Conservation (phyloP, 1,140 invertebrate species). For the Leptoteleia sp. region DNA sequence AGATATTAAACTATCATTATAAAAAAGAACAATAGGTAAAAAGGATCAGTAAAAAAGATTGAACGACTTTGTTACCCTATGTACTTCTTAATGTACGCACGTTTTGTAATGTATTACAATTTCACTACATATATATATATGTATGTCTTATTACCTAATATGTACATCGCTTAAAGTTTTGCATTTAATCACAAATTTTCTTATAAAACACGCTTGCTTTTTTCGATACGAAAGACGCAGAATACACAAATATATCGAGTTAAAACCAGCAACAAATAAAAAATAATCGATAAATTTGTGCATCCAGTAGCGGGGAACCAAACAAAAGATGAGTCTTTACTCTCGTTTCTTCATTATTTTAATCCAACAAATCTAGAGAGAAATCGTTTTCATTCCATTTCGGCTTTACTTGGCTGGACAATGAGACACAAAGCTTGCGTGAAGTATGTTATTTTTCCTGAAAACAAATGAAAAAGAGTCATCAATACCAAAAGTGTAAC, state of each 20-base stretch:
- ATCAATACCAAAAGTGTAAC: slow-evolving; percentile 7
- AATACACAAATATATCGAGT: slow-evolving; percentile 23
- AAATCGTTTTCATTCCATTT: slow-evolving; percentile 29
- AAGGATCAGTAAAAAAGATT: too few relatives aligned
- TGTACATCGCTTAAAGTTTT: slow-evolving; percentile 26
- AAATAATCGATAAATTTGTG: slow-evolving; percentile 23
- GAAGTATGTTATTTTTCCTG: slow-evolving; percentile 86
- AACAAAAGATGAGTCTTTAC: slow-evolving; percentile 36
- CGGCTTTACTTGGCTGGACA: slow-evolving; percentile 83
- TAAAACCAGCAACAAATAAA: slow-evolving; percentile 1
- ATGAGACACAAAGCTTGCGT: slow-evolving; percentile 88
- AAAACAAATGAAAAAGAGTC: slow-evolving; percentile 75
- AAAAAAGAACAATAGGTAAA: too few relatives aligned
- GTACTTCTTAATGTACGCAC: too few relatives aligned
- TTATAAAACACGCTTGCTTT: slow-evolving; percentile 16
- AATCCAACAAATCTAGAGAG: not conserved
- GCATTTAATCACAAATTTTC: slow-evolving; percentile 3
- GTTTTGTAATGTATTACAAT: too few relatives aligned
- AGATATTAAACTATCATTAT: too few relatives aligned
- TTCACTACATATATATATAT: too few relatives aligned
- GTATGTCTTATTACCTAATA: slow-evolving; percentile 22
- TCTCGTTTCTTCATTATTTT: slow-evolving; percentile 29
- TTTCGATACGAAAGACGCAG: slow-evolving; percentile 3
- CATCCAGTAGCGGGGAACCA: slow-evolving; percentile 2
- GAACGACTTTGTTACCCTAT: too few relatives aligned